Conservation (phyloP, 2,113 vertebrate genomes). For the Pedionomus torquatus region DNA sequence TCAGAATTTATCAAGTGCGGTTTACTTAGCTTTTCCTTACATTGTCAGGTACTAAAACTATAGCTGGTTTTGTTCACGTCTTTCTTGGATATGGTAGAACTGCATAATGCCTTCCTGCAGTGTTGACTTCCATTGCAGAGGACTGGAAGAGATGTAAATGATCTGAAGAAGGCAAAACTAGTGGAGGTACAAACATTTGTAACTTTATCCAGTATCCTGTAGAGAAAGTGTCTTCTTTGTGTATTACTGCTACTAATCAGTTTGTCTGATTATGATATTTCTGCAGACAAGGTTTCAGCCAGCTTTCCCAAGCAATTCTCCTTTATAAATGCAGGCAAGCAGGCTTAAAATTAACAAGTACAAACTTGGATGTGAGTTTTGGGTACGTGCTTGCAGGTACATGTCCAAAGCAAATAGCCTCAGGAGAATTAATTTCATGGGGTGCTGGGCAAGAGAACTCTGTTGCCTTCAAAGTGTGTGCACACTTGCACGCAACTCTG, state of each 20-base stretch:
- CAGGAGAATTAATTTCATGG: not conserved
- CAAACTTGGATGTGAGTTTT: not conserved
- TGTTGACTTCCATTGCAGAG: not conserved
- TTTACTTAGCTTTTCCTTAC: not conserved
- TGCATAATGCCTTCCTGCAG: not conserved
- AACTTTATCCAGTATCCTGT: not conserved
- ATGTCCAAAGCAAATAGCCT: not conserved
- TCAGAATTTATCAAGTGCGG: not conserved
- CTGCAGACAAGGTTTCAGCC: not conserved
- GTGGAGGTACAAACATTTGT: not conserved
- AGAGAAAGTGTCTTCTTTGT: not conserved
- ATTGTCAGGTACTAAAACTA: not conserved
- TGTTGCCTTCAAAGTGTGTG: not conserved
- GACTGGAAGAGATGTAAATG: not conserved
- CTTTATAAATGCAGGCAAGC: not conserved
- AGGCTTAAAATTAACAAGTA: not conserved
- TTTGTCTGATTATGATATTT: not conserved
- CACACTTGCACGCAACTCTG: not conserved
- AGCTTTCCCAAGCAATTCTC: not conserved
- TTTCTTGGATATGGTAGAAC: not conserved
- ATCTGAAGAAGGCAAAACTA: not conserved
- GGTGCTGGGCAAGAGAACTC: not conserved
- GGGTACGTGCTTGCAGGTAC: not conserved
- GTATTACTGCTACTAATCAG: rapidly evolving
- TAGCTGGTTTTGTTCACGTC: not conserved